These are phyloP conservation scores for Deroplatys truncata DNA, from an alignment of 2,888 invertebrate species.

Conservation along the genomic window DNA sequence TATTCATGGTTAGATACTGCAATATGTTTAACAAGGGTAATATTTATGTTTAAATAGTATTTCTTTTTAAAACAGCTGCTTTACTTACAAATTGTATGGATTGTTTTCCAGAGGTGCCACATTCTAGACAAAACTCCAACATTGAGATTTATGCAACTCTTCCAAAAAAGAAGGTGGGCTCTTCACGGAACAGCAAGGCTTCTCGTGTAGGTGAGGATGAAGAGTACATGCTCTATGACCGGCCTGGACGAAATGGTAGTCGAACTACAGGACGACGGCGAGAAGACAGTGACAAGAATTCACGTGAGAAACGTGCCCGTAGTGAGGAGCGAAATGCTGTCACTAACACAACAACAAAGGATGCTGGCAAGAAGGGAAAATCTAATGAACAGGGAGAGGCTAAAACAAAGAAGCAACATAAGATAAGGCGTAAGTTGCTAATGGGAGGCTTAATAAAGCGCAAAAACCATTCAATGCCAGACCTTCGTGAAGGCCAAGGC, in stretches of 20 bases:
- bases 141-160: constrained; percentile 90
- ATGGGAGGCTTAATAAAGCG: constrained; percentile 87
- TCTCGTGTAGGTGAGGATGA: constrained; percentile 69
- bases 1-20: too few species aligned
- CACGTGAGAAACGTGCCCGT: constrained; percentile 71
- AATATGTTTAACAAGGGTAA: too few species aligned
- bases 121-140: constrained; percentile 41
- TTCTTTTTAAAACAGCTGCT: too few species aligned
- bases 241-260: constrained; percentile 57
- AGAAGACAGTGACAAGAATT: constrained; percentile 63
- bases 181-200: constrained; percentile 26
- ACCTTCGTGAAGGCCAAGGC: constrained; percentile 72
- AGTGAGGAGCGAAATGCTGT: constrained; percentile 83
- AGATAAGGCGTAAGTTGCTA: constrained; percentile 77
- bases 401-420: constrained; percentile 79
- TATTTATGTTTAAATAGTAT: too few species aligned
- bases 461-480: constrained; percentile 89
- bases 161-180: constrained; percentile 70
- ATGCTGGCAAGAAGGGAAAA: constrained; percentile 38
- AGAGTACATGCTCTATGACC: constrained; percentile 61
- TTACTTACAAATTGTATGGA: not conserved
- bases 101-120: not conserved
- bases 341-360: constrained; percentile 37
- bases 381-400: constrained; percentile 27
- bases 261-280: constrained; percentile 46